Evolutionary conservation across 2,888 invertebrate species (phyloP).

Genomic region (Hypsopygia costalis): DNA sequence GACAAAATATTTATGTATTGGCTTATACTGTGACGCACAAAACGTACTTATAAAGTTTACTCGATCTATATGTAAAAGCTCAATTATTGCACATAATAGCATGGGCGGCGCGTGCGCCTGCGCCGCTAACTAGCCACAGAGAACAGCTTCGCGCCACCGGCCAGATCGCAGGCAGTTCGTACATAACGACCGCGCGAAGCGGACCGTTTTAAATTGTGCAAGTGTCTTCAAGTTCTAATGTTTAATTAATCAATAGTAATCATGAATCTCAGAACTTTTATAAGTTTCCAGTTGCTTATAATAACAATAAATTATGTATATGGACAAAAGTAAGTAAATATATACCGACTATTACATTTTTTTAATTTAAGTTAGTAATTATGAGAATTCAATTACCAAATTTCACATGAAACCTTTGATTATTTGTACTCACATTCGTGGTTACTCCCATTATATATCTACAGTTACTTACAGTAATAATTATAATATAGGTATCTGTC

Average conservation of each 20-base stretch:
- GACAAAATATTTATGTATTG: no score
- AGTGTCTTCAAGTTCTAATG: constrained; percentile 41
- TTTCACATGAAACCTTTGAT: no score
- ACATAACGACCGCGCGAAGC: constrained; percentile 55
- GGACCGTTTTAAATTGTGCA: constrained; percentile 49
- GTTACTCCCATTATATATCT: no score
- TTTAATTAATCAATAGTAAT: constrained; percentile 44
- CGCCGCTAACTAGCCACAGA: constrained; percentile 40
- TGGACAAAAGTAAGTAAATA: constrained; percentile 61
- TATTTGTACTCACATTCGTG: no score
- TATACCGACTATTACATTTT: no score
- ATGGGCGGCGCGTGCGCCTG: constrained; percentile 30
- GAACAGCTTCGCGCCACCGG: constrained; percentile 34
- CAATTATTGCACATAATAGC: constrained; percentile 20
- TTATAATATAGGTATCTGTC: no score
- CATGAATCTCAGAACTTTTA: constrained; percentile 52
- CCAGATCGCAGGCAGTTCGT: constrained; percentile 49
- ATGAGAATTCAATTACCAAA: no score
- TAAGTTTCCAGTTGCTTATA: constrained; percentile 39
- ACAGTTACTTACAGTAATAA: no score
- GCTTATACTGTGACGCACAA: constrained; percentile 30
- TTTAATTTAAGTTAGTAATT: no score
- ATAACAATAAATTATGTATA: constrained; percentile 35
- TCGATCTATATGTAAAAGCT: constrained; percentile 50
- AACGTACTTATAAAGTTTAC: constrained; percentile 22